A percentile compares a stretch with the other conserved stretches of the same genome.
Evolutionary conservation across 2,113 vertebrate genomes (phyloP).

Genomic region (Menidia beryllina): DNA sequence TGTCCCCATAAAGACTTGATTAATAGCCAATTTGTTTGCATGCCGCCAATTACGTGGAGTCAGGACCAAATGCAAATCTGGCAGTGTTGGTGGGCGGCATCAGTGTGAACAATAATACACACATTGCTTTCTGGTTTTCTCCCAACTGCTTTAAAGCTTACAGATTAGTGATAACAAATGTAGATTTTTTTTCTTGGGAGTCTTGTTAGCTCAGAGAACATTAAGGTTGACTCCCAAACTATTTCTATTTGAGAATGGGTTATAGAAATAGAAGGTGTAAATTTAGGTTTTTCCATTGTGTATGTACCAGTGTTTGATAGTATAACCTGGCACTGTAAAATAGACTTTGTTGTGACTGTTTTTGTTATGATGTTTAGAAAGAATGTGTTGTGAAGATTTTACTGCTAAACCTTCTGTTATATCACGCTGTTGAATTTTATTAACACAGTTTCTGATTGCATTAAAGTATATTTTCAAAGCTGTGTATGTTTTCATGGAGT

Average conservation of each 20-base stretch:
- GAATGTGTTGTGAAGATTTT: slow-evolving; percentile 45
- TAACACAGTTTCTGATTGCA: slow-evolving; percentile 53
- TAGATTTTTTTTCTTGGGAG: slow-evolving; percentile 21
- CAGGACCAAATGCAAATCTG: slow-evolving; percentile 34
- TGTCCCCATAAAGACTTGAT: slow-evolving; percentile 71
- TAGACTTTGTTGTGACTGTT: slow-evolving; percentile 18
- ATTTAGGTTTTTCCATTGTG: slow-evolving; percentile 5
- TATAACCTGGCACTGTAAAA: slow-evolving; percentile 29
- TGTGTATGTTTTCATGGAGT: slow-evolving; percentile 8
- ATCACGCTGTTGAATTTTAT: slow-evolving; percentile 48
- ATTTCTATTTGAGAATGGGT: no score
- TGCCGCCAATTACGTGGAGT: slow-evolving; percentile 26
- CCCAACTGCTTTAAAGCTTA: slow-evolving; percentile 8
- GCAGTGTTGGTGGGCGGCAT: slow-evolving; percentile 5
- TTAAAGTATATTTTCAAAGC: slow-evolving; percentile 76
- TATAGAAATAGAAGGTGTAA: slow-evolving; percentile 13
- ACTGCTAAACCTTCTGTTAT: slow-evolving; percentile 35
- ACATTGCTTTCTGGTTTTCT: slow-evolving; percentile 14
- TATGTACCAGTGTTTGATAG: slow-evolving; percentile 23
- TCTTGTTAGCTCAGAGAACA: slow-evolving; percentile 12
- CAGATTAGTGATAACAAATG: slow-evolving; percentile 4
- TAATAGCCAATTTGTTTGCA: slow-evolving; percentile 20
- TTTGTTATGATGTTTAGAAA: slow-evolving; percentile 37
- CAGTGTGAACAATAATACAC: background rate
- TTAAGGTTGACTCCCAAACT: background rate